Conservation (phyloP, 2,113 vertebrate species). For the Theristicus caerulescens region DNA sequence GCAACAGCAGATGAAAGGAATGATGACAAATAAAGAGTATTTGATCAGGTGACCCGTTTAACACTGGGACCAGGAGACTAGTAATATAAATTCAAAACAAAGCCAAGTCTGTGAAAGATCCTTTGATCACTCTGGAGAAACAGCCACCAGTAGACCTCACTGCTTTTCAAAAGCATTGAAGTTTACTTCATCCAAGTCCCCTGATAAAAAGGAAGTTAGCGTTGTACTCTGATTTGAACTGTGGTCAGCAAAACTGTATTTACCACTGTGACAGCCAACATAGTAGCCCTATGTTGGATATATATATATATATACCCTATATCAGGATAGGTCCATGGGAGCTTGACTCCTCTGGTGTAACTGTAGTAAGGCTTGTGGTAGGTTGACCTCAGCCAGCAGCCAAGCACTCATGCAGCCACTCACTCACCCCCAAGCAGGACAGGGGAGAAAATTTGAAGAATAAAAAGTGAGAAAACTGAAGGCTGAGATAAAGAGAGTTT, state of each 20-base stretch:
- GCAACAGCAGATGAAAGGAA: not conserved
- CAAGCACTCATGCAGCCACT: not conserved
- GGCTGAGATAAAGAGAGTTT: not conserved
- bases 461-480: not conserved
- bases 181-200: not conserved
- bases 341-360: not conserved
- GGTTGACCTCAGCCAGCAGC: not conserved
- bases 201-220: not conserved
- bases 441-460: not conserved
- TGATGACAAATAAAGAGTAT: not conserved
- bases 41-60: not conserved
- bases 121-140: not conserved
- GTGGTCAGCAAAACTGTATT: not conserved
- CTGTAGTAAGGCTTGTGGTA: not conserved
- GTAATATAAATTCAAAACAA: not conserved
- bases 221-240: not conserved
- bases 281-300: no score
- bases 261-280: not conserved
- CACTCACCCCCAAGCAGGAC: not conserved
- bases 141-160: not conserved
- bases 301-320: no score
- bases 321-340: not conserved
- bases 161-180: not conserved
- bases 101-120: not conserved
- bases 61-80: not conserved